phyloP scores from a whole-genome alignment of 2,888 invertebrate species.

The Andrena praecox region DNA sequence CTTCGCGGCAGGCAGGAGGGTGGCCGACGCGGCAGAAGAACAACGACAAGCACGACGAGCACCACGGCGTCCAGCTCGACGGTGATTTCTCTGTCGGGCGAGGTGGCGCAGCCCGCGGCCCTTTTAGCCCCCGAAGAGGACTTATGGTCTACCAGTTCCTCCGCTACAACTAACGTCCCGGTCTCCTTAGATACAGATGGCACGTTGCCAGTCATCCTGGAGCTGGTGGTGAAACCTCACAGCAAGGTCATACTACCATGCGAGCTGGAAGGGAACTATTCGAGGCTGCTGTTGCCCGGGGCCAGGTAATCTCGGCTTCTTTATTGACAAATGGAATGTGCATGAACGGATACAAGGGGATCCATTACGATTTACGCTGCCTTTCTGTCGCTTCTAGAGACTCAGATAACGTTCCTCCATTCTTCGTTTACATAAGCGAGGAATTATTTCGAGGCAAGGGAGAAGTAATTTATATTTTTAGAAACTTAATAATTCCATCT shows the following conservation, averaged over 20 bases:
- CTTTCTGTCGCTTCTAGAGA: neutral
- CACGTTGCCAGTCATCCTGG: constrained; percentile 76
- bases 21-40: constrained; percentile 78
- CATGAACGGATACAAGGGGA: constrained; percentile 6
- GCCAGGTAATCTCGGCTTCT: constrained; percentile 76
- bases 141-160: constrained; percentile 79
- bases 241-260: constrained; percentile 82
- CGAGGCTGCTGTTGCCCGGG: constrained; percentile 78
- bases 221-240: constrained; percentile 82
- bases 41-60: constrained; percentile 72
- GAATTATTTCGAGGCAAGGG: neutral
- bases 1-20: constrained; percentile 81
- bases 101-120: constrained; percentile 80
- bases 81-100: constrained; percentile 76
- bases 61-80: constrained; percentile 76
- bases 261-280: constrained; percentile 82
- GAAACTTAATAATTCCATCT: too few species aligned
- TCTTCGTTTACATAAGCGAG: neutral
- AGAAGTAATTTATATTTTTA: too few species aligned
- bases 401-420: neutral
- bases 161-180: constrained; percentile 74
- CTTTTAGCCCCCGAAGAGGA: constrained; percentile 81
- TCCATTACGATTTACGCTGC: constrained; percentile 18
- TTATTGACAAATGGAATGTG: constrained; percentile 43
- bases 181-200: constrained; percentile 69